phyloP scores from a whole-genome alignment of 2,113 vertebrate species.

The Triplophysa siluroides region DNA sequence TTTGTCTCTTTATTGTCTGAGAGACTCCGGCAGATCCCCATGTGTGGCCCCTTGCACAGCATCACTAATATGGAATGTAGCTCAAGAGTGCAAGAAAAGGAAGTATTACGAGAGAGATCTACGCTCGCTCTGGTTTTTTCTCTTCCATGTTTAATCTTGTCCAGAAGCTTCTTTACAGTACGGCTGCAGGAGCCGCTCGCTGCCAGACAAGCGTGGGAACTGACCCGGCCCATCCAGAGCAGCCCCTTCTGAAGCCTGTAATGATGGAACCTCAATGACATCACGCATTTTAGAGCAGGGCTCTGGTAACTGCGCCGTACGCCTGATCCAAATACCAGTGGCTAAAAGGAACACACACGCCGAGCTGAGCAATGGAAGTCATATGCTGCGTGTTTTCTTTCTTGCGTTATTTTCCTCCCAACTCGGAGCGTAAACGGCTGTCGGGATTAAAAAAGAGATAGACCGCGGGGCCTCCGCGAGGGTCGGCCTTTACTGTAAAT shows the following conservation, averaged over 20 bases:
- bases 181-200: conserved; percentile 45
- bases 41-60: conserved; percentile 43
- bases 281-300: conserved; percentile 61
- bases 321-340: conserved; percentile 66
- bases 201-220: conserved; percentile 67
- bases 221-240: conserved; percentile 44
- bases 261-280: conserved; percentile 72
- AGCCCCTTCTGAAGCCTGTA: conserved; percentile 64
- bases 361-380: conserved; percentile 70
- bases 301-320: conserved; percentile 58
- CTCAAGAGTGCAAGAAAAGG: conserved; percentile 44
- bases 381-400: conserved; percentile 64
- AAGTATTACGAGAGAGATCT: conserved; percentile 47
- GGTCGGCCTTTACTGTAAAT: conserved; percentile 65
- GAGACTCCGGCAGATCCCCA: conserved; percentile 45
- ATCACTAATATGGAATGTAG: conserved; percentile 50
- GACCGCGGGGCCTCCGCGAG: conserved; percentile 59
- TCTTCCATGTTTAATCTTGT: conserved; percentile 53
- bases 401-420: conserved; percentile 43
- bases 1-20: conserved; percentile 45
- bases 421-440: conserved; percentile 25
- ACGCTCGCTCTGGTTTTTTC: conserved; percentile 43
- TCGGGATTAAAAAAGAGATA: conserved; percentile 57
- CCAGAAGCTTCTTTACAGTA: conserved; percentile 50
- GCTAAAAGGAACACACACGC: conserved; percentile 71